Base-by-base conservation (phyloP, 2,797 vertebrate genomes). In the Gastrophryne carolinensis region DNA sequence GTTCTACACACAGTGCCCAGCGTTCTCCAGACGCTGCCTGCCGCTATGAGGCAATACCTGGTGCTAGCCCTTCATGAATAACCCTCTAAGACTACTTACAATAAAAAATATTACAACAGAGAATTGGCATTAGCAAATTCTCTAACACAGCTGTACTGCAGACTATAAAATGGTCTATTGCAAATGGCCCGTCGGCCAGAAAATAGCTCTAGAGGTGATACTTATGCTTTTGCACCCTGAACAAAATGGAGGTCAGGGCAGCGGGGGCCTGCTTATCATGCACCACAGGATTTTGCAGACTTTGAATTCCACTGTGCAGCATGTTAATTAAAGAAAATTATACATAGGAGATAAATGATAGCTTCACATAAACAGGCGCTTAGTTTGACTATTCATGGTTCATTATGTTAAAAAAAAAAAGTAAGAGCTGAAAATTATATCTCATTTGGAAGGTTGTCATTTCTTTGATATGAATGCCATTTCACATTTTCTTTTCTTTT, bases 261-360 rank as follows among this genome's bases (percentile, higher is more conserved):
- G 11, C 29, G 15, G 19, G 32, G 23, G 35, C 35, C 73, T 76
- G 27, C 35, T 70, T 77, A 56, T 27, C 57, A 70, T 70, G 35
- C 66, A 63, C 39, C 19, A 63, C 23, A 29, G 23, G 53, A 60
- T 34, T 29, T 37, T 62, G 30, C 17, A 69, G 11, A 47, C 26
- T 37, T 3, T 2, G 26, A 60, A 53, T 62, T 37, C 30, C 32
- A 62, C 24, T 13, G 30, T 70, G 66, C 66, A 64, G 49, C 50
- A 70, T 57, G 66, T 70, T 62, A 77, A 77, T 77, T 63, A 77
- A 63, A 64, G 57, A 32, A 70, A 71, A 70, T 64, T 69, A 71
- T 71, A 35, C 47, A 54, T 44, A 27, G 49, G 41, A 24, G 24
- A 68, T 39, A 67, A 58, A 66, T 52, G 64, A 50, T 32, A 50